Percentiles rank a stretch among this genome's conserved stretches.
Evolutionary conservation across 92 coral and sea anemone species (phyloP).

Genomic region (Phymanthus crucifer): DNA sequence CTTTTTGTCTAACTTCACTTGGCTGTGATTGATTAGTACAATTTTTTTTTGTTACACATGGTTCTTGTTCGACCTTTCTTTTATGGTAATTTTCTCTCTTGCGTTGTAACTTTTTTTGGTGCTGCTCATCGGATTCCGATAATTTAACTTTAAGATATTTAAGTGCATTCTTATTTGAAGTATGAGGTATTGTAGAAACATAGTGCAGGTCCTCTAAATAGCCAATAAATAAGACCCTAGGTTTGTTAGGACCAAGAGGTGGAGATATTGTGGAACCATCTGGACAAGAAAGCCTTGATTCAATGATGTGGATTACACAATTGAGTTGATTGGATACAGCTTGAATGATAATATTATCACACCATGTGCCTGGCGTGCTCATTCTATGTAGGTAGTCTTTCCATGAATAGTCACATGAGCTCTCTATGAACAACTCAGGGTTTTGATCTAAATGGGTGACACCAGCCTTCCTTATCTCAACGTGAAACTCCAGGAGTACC

Average conservation of each 20-base stretch:
- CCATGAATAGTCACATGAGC: too few species aligned
- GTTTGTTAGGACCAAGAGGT: slow-evolving; percentile 17
- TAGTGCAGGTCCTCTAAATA: slow-evolving; percentile 34
- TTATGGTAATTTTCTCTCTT: not conserved
- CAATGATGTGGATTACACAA: too few species aligned
- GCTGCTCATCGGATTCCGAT: not conserved
- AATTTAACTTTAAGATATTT: not conserved
- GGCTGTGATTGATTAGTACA: not conserved
- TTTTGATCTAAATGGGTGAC: too few species aligned
- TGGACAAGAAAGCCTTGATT: slow-evolving; percentile 37
- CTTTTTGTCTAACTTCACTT: slow-evolving; percentile 1
- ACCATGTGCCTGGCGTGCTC: too few species aligned
- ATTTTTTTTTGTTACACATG: not conserved
- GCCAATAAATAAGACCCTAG: slow-evolving; percentile 32
- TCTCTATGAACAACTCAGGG: too few species aligned
- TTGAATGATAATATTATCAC: too few species aligned
- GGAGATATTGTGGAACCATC: slow-evolving; percentile 36
- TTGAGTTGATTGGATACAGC: too few species aligned
- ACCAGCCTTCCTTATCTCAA: too few species aligned
- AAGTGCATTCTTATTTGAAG: not conserved
- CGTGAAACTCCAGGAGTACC: too few species aligned
- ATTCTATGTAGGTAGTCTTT: too few species aligned
- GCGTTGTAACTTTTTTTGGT: not conserved
- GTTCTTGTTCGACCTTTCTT: not conserved
- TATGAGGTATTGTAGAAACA: slow-evolving; percentile 12